These are phyloP conservation scores for Trachymyrmex cornetzi DNA, from an alignment of 1,140 invertebrate species.

Conservation along the genomic window DNA sequence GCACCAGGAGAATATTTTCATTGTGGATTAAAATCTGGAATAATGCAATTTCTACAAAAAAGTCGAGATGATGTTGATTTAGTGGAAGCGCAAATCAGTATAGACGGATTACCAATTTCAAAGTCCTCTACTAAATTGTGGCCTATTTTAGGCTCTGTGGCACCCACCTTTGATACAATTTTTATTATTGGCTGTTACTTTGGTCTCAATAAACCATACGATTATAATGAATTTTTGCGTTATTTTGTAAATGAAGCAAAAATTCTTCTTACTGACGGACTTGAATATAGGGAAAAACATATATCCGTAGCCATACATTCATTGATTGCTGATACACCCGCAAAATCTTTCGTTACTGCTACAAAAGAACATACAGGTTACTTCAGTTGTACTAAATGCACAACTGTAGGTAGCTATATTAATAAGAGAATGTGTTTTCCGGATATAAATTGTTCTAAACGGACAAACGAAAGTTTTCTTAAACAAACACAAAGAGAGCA, in stretches of 20 bases:
- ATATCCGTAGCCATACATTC: constrained; percentile 12
- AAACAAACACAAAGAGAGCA: not conserved
- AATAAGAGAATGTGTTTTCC: not conserved
- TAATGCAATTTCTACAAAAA: constrained; percentile 1
- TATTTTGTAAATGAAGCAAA: not conserved
- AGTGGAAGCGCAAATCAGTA: constrained; percentile 2
- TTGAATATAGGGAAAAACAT: not conserved
- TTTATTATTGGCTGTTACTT: constrained; percentile 3
- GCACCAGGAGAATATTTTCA: constrained; percentile 15
- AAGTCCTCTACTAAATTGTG: constrained; percentile 31
- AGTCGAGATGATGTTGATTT: not conserved
- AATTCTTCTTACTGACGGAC: not conserved
- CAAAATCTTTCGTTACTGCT: not conserved
- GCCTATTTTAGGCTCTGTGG: constrained; percentile 12
- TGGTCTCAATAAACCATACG: not conserved
- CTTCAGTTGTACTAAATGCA: not conserved
- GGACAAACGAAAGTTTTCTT: constrained; percentile 28
- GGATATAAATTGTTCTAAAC: not conserved
- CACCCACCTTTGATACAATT: not conserved
- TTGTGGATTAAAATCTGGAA: constrained; percentile 7
- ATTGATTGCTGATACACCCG: not conserved
- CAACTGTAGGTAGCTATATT: not conserved
- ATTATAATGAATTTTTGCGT: constrained; percentile 4
- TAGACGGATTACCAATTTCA: constrained; percentile 21
- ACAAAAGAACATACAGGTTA: constrained; percentile 1